phyloP scores from a whole-genome alignment of 2,797 vertebrate species.

The Nyctalus aviator region DNA sequence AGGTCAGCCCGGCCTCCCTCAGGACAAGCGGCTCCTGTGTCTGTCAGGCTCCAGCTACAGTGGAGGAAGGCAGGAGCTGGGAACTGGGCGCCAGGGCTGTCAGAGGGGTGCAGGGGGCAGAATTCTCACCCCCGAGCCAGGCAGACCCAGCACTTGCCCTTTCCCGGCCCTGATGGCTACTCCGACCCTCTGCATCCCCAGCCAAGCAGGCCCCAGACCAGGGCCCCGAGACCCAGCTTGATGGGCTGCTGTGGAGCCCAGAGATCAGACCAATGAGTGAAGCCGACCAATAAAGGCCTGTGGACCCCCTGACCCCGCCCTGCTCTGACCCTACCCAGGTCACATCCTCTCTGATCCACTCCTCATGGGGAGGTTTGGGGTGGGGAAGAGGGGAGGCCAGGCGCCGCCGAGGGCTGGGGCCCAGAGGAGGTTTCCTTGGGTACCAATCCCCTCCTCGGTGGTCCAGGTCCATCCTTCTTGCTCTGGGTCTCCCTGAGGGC shows the following conservation, averaged over 20 bases:
- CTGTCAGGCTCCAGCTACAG: background rate
- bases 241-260: background rate
- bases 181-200: background rate
- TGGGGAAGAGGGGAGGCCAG: background rate
- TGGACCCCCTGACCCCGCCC: background rate
- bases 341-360: fast-evolving
- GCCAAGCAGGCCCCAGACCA: background rate
- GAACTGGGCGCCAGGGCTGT: background rate
- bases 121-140: background rate
- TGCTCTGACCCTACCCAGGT: background rate
- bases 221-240: background rate
- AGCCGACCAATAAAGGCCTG: background rate
- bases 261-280: background rate
- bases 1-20: background rate
- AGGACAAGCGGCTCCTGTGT: too few relatives aligned
- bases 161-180: background rate
- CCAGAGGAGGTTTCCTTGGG: background rate
- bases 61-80: background rate
- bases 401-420: background rate
- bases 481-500: background rate
- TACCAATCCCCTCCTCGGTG: too few relatives aligned
- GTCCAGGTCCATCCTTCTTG: fast-evolving
- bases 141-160: background rate
- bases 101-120: background rate
- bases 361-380: background rate